Evolutionary conservation across 53 echinoderm and acorn worm species (phyloP), one percentile per base, ranked within the genome.

Genomic region (Luidia sarsii): DNA sequence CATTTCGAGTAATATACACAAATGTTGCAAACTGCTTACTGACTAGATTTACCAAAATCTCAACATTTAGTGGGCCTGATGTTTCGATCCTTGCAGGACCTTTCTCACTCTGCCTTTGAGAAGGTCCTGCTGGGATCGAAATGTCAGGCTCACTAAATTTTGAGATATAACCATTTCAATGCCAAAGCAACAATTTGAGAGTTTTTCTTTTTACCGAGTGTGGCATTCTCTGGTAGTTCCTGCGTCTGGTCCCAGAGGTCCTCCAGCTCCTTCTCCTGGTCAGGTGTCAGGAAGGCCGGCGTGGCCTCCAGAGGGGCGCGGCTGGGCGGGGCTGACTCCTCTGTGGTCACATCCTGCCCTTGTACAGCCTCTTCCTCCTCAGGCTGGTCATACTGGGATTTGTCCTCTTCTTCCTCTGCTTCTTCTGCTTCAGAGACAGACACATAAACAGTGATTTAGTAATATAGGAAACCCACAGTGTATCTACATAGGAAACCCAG

Each of bases 241-340:
- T 57, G 53, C 29, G 81, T 71, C 88, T 86, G 71, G 79, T 82
- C 77, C 83, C 89, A 83, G 1, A 92, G 67, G 7, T 92, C 86
- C 52, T 86, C 85, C 39, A 89, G 69, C 49, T 92, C 86, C 24
- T 57, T 29, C 28, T 92, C 86, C 20, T 89, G 80, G 6, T 72
- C 82, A 1, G 89, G 89, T 5, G 86, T 82, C 64, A 92, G 56
- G 71, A 48, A 48, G 34, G 77, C 57, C 45, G 65, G 34, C 21
- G 33, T 16, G 7, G 34, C 49, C 57, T 81, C 82, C 33, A 82
- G 66, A 29, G 60, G 51, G 31, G 22, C 35, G 54, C 41, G 39
- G 0, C 28, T 13, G 56, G 89, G 84, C 16, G 90, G 85, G 18
- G 90, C 81, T 18, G 90, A 87, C 36, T 94, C 90, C 29, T 83